Evolutionary conservation across 2,888 invertebrate genomes (phyloP).

Genomic region (Tetanocera ferruginea): DNA sequence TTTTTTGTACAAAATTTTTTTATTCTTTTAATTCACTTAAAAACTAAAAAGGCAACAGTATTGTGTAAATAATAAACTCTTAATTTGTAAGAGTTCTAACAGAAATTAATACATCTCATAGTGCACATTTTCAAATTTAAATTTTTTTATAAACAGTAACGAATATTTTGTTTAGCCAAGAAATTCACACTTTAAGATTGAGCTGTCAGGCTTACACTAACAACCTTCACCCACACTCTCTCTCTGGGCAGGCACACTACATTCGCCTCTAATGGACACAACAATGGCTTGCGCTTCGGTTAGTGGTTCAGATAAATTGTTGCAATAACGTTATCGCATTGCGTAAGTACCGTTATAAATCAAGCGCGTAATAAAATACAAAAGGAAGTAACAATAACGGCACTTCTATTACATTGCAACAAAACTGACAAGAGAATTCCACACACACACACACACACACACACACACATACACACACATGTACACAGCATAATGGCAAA

Average conservation of each 20-base stretch:
- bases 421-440: slow-evolving; percentile 30
- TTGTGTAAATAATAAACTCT: not conserved
- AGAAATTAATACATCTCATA: not conserved
- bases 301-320: slow-evolving; percentile 35
- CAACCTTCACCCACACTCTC: too few species aligned
- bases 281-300: not conserved
- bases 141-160: too few species aligned
- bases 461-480: slow-evolving; percentile 4
- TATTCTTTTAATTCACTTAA: not conserved
- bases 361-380: slow-evolving; percentile 57
- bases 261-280: not conserved
- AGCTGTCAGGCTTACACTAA: too few species aligned
- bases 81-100: not conserved
- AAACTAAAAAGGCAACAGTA: not conserved
- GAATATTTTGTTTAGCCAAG: too few species aligned
- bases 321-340: slow-evolving; percentile 50
- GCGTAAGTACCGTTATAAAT: slow-evolving; percentile 61
- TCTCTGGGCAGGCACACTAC: not conserved
- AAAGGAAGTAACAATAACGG: slow-evolving; percentile 33
- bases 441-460: too few species aligned
- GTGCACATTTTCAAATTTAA: not conserved
- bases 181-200: too few species aligned
- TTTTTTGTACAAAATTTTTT: too few species aligned
- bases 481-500: slow-evolving; percentile 55
- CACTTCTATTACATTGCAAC: slow-evolving; percentile 23